Base-by-base conservation (phyloP, 2,797 vertebrate species). In the Simalia tracyae region DNA sequence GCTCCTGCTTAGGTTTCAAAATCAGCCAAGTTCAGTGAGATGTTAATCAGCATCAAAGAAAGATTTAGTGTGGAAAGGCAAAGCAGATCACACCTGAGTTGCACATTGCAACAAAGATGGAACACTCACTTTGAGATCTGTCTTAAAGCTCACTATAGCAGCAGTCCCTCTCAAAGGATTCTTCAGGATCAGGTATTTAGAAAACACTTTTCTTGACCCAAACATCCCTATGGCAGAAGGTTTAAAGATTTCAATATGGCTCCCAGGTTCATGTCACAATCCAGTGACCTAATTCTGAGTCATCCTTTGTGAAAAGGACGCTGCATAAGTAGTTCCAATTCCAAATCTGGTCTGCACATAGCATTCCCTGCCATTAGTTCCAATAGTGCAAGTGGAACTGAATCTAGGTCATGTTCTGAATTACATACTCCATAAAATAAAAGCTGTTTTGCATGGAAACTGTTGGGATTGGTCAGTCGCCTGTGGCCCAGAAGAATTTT, bases 191-290 rank as follows among this genome's bases (percentile, higher is more conserved):
- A 66, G 72, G 54, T 14, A 76, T 26, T 81, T 81, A 42, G 68
- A 89, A 89, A 31, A 28, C 36, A 26, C 7, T 12, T 26, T 60
- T 60, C 22, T 76, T 76, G 31, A 36, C 50, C 19, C 50, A 14
- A 31, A 89, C 5, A 57, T 3, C 9, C 0, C 0, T 46, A 36
- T 19, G 0, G 15, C 50, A 64, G 87, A 57, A 89, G 63, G 91
- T 46, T 85, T 19, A 36, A 63, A 11, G 1, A 3, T 63, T 90
- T 94, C 57, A 0, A 5, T 22, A 31, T 1, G 0, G 0, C 28
- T n/a, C 0, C 0, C 10, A 14, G 9, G 0, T 5, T 36, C 26
- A 42, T 60, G 42, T 59, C 31, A 28, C 14, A 59, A 46, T 19
- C 24, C 54, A 68, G 9, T 22, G 17, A 72, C 31, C 42, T 36